Base-by-base conservation (phyloP, 2,113 vertebrate genomes). In the Erythrocebus patas region DNA sequence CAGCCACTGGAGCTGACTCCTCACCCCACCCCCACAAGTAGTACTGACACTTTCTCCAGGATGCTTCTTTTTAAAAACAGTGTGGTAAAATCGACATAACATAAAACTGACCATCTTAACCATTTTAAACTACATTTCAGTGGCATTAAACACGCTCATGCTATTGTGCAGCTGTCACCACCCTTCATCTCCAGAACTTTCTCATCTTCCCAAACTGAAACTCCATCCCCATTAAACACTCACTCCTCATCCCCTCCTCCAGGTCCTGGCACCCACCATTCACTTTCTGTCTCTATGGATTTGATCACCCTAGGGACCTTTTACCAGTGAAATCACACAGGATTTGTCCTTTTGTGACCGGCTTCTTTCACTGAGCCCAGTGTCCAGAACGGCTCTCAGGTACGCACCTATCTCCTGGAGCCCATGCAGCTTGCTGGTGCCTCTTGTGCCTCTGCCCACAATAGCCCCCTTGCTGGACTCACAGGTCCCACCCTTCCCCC, bases 341-440 rank as follows among this genome's bases (percentile, higher is more conserved):
- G 0, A 0, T 40, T 8, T 16, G 66, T 14, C 38, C 38, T 27
- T 75, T 25, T 3, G 43, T 27, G 35, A 38, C 45, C 4, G 17
- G 57, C 40, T n/a, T 27, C 16, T 43, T 18, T 20, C 2, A 14
- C 59, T 38, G 59, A 70, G 40, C 8, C 16, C 3, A 2, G 5
- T 0, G 22, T 68, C 40, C 40, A 55, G 57, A 55, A 32, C 0
- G 1, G 12, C 57, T 14, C n/a, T 8, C 0, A 22, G 10, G 0
- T 38, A 52, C 3, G 25, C 7, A 16, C 25, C 25, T 57, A 9
- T 18, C 8, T 45, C 73, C 48, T 8, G 4, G 25, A 10, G 30
- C 59, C 79, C 50, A 2, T 5, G 17, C 18, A 22, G 68, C 35
- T 32, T 1, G 0, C 43, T 8, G 25, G 1, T 2, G 22, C 38